These are phyloP conservation scores for Acleris sparsana DNA, from an alignment of 2,888 invertebrate species.

Conservation along the genomic window DNA sequence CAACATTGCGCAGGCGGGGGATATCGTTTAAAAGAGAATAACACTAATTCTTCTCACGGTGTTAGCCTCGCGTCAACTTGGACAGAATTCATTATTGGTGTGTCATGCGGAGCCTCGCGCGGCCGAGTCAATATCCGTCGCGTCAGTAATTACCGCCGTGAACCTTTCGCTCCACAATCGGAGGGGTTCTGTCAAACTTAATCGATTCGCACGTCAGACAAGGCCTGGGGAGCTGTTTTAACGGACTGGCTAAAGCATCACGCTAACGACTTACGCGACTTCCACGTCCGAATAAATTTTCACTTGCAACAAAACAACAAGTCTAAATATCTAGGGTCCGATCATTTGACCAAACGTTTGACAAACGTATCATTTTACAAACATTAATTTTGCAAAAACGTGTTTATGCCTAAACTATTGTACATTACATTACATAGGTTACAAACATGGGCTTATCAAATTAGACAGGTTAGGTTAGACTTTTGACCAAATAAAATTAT, in stretches of 20 bases:
- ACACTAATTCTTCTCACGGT: constrained; percentile 56
- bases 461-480: no score
- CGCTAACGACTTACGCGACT: constrained; percentile 59
- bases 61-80: constrained; percentile 63
- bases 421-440: no score
- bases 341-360: no score
- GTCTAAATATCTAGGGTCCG: constrained; percentile 35
- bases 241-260: constrained; percentile 61
- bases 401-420: no score
- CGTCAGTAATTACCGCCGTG: constrained; percentile 64
- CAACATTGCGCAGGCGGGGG: constrained; percentile 44
- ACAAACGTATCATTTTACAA: no score
- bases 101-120: constrained; percentile 58
- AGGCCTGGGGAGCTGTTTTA: constrained; percentile 57
- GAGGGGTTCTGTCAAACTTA: constrained; percentile 72
- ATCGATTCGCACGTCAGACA: constrained; percentile 72
- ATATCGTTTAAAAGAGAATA: constrained; percentile 59
- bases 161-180: constrained; percentile 65
- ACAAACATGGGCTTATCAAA: no score
- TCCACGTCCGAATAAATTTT: constrained; percentile 55
- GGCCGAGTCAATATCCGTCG: constrained; percentile 55
- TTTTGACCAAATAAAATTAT: no score
- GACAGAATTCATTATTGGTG: constrained; percentile 76
- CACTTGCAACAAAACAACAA: constrained; percentile 50
- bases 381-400: no score